phyloP scores from a whole-genome alignment of 1,140 invertebrate genomes.

The Hypsibius dujardini region DNA sequence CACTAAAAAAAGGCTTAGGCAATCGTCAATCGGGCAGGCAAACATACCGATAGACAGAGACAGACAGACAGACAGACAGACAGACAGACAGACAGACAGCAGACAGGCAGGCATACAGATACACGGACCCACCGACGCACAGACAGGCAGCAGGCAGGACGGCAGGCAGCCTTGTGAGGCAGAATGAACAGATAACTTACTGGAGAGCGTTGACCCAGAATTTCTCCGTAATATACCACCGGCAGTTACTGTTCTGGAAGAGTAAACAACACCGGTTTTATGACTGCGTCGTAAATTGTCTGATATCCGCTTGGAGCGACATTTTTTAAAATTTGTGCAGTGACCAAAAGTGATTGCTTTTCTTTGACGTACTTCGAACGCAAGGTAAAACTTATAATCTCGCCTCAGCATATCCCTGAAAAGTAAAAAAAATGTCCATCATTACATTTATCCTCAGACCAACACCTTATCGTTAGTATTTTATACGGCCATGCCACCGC shows the following conservation, averaged over 20 bases:
- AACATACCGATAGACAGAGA: too few species aligned
- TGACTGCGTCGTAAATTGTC: too few species aligned
- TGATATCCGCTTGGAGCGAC: too few species aligned
- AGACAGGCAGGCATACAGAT: not conserved
- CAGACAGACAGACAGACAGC: too few species aligned
- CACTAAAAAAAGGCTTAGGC: conserved; percentile 17
- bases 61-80: too few species aligned
- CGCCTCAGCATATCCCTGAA: conserved; percentile 56
- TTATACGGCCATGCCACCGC: too few species aligned
- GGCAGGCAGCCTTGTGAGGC: not conserved
- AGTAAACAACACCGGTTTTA: conserved; percentile 12
- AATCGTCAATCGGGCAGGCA: not conserved
- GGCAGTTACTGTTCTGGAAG: conserved; percentile 68
- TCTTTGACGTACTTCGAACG: conserved; percentile 48
- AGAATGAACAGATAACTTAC: conserved; percentile 37
- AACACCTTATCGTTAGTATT: too few species aligned
- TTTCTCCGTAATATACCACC: conserved; percentile 91
- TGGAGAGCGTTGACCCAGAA: conserved; percentile 79
- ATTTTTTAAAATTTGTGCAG: too few species aligned
- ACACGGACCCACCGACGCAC: not conserved
- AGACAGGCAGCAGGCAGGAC: not conserved
- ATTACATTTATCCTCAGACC: too few species aligned
- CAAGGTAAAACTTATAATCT: conserved; percentile 92
- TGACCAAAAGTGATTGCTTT: too few species aligned
- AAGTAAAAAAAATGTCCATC: too few species aligned